These are phyloP conservation scores for Bilobella aurantiaca DNA, from an alignment of 1,140 invertebrate species.

Conservation along the genomic window DNA sequence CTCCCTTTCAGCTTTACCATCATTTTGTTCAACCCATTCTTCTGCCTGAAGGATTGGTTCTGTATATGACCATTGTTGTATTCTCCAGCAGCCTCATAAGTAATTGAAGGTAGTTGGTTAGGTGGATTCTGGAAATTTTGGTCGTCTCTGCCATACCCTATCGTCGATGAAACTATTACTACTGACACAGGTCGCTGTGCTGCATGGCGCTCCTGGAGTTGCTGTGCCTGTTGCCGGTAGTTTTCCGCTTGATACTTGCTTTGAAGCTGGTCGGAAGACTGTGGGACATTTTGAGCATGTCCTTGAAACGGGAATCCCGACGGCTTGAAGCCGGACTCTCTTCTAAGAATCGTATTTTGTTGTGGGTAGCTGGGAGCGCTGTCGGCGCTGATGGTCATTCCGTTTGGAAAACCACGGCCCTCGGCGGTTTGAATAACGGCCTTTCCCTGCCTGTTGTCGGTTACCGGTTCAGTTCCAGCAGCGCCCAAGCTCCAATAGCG, in stretches of 20 bases:
- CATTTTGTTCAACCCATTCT: background rate
- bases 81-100: background rate
- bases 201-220: too few species aligned
- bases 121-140: background rate
- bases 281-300: too few species aligned
- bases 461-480: background rate
- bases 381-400: background rate
- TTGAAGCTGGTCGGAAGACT: too few species aligned
- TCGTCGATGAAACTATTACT: background rate
- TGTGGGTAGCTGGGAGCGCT: background rate
- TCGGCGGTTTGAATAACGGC: background rate
- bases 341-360: background rate
- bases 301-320: too few species aligned
- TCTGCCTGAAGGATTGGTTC: background rate
- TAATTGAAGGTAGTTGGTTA: background rate
- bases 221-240: too few species aligned
- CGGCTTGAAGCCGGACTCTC: background rate
- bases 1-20: background rate
- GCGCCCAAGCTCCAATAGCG: background rate
- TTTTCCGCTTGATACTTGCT: too few species aligned
- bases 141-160: background rate
- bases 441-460: too few species aligned
- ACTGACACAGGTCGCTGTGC: background rate
- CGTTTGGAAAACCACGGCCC: background rate
- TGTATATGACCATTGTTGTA: background rate